Percentiles rank a stretch among this genome's conserved stretches.
Evolutionary conservation across 2,113 vertebrate species (phyloP).

Genomic region (Cyprinodon brontotheroides): DNA sequence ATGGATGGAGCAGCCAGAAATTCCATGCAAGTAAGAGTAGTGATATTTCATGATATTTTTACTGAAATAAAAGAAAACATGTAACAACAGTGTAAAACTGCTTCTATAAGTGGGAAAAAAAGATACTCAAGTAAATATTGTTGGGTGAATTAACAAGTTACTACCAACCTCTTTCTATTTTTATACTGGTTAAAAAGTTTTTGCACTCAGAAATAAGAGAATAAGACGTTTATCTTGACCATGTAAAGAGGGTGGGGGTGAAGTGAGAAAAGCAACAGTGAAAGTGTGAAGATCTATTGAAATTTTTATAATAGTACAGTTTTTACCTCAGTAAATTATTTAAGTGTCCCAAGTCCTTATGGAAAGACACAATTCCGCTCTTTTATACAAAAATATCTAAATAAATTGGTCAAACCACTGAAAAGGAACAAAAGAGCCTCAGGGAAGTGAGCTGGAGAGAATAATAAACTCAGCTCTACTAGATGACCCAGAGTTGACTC

Average conservation of each 20-base stretch:
- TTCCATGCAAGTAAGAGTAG: no score
- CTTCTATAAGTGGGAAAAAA: no score
- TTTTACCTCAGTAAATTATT: conserved; percentile 50
- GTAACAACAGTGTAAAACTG: no score
- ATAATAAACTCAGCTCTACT: background rate
- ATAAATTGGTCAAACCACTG: background rate
- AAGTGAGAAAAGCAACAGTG: conserved; percentile 57
- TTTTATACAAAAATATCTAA: background rate
- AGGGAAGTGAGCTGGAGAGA: background rate
- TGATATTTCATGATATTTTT: no score
- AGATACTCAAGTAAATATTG: no score
- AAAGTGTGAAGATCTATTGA: conserved; percentile 49
- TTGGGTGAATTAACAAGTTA: no score
- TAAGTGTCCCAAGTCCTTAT: conserved; percentile 9
- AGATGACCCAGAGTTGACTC: conserved; percentile 7
- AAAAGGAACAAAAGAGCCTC: conserved; percentile 1
- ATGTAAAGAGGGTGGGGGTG: conserved; percentile 5
- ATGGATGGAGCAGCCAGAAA: no score
- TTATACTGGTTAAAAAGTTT: background rate
- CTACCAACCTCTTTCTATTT: no score
- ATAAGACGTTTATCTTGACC: conserved; percentile 4
- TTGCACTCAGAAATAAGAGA: background rate
- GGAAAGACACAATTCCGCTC: background rate
- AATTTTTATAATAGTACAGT: conserved; percentile 21
- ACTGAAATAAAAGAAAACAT: no score